Percentiles rank a stretch among this genome's conserved stretches.
Evolutionary conservation across 1,140 invertebrate species (phyloP).

Genomic region (Leptinotarsa texana): DNA sequence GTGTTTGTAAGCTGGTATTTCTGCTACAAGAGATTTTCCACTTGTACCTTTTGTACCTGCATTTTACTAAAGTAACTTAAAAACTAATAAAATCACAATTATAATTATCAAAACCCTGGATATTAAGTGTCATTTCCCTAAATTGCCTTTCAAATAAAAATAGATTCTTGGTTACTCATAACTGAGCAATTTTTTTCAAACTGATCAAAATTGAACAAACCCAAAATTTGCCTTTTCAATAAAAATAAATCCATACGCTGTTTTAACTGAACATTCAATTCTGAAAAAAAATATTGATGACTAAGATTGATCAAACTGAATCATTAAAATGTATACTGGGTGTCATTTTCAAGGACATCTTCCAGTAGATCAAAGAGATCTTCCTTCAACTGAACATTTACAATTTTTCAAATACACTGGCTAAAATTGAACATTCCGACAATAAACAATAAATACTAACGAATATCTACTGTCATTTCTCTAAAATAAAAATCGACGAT

Average conservation of each 20-base stretch:
- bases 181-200: not conserved
- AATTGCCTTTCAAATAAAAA: conserved; percentile 3
- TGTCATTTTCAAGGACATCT: too few species aligned
- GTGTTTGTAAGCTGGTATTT: not conserved
- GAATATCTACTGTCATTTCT: conserved; percentile 4
- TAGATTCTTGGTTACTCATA: not conserved
- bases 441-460: not conserved
- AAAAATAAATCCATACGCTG: too few species aligned
- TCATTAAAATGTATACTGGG: too few species aligned
- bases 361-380: too few species aligned
- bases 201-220: not conserved
- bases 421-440: not conserved
- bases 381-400: not conserved
- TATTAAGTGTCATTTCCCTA: conserved; percentile 19
- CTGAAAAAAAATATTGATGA: too few species aligned
- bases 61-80: conserved; percentile 11
- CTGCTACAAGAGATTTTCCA: conserved; percentile 4
- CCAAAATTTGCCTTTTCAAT: too few species aligned
- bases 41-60: conserved; percentile 14
- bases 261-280: too few species aligned
- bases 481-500: not conserved
- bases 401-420: not conserved
- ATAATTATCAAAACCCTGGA: conserved; percentile 26
- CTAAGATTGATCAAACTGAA: too few species aligned
- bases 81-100: conserved; percentile 23